Conservation (phyloP, 2,888 invertebrate genomes). For the Oligia strigilis region DNA sequence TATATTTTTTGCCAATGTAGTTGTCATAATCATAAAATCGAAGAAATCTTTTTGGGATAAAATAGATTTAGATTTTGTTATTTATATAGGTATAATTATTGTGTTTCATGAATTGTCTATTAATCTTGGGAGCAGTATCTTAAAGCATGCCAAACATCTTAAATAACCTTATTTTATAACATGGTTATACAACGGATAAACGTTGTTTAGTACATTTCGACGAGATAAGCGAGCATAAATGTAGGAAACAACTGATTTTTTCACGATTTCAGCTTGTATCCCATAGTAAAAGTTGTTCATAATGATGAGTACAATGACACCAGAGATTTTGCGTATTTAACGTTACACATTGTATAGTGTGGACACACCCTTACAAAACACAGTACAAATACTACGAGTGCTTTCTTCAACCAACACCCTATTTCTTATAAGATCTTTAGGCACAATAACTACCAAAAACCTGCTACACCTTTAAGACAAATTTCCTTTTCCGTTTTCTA, state of each 20-base stretch:
- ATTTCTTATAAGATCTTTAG: background rate
- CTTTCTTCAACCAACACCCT: conserved; percentile 58
- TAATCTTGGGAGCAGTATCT: background rate
- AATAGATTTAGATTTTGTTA: background rate
- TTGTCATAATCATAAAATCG: background rate
- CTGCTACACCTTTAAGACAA: background rate
- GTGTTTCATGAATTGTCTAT: too few species aligned
- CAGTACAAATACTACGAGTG: conserved; percentile 46
- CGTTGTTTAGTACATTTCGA: too few species aligned
- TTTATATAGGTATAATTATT: too few species aligned
- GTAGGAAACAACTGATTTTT: too few species aligned
- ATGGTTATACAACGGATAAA: too few species aligned
- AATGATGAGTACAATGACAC: too few species aligned
- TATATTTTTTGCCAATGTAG: background rate
- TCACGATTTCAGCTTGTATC: too few species aligned
- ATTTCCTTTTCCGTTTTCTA: conserved; percentile 70
- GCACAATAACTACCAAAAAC: background rate
- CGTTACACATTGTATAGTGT: too few species aligned
- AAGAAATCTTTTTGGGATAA: background rate
- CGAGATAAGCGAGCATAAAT: too few species aligned
- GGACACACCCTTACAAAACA: conserved; percentile 16
- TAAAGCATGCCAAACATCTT: background rate
- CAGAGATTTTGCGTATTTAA: too few species aligned
- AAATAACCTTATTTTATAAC: too few species aligned
- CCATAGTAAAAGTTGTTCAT: too few species aligned